Evolutionary conservation across 2,888 invertebrate genomes (phyloP).

Genomic region (Drosophila mercatorum): DNA sequence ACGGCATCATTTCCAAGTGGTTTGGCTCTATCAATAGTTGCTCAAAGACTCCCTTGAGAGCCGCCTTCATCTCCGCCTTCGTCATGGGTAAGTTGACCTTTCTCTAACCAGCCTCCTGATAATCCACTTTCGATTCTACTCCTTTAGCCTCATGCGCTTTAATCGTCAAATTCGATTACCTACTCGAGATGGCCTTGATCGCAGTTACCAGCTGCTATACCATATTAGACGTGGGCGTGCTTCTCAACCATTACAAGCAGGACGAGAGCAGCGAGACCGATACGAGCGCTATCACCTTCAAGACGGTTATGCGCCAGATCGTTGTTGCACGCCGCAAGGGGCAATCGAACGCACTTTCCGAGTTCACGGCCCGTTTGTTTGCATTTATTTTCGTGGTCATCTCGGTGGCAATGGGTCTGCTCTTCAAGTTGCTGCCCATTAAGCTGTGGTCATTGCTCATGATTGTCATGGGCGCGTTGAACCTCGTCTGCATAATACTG

Average conservation of each 20-base stretch:
- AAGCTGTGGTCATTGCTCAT: not conserved
- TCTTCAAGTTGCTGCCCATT: too few relatives aligned
- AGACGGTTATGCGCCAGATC: not conserved
- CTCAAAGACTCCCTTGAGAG: not conserved
- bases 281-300: not conserved
- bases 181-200: slow-evolving; percentile 1
- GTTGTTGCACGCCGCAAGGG: too few relatives aligned
- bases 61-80: not conserved
- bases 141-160: not conserved
- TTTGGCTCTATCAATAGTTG: not conserved
- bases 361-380: not conserved
- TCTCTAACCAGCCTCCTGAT: too few relatives aligned
- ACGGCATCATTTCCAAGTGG: not conserved
- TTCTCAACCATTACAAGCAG: slow-evolving; percentile 8
- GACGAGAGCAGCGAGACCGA: not conserved
- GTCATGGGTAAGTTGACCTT: not conserved
- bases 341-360: not conserved
- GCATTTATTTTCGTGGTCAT: not conserved
- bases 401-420: not conserved
- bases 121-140: not conserved
- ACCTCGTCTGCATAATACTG: not conserved
- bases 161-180: not conserved
- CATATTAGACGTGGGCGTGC: not conserved
- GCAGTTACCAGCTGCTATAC: not conserved
- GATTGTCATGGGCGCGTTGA: not conserved